Evolutionary conservation across 2,113 vertebrate species (phyloP).

Genomic region (Nipponia nippon): DNA sequence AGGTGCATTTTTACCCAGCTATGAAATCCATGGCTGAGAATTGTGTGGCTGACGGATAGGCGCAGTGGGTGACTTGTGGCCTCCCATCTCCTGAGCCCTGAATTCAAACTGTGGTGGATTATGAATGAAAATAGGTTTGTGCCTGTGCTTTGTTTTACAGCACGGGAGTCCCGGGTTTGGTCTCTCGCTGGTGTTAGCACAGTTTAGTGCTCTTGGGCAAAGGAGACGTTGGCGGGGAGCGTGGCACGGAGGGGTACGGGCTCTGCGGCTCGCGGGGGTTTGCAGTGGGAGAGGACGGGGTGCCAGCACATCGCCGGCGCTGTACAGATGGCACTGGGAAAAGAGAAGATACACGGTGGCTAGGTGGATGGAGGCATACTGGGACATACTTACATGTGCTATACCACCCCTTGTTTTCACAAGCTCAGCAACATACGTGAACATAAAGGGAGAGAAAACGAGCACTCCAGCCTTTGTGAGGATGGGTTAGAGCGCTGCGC

Average conservation of each 20-base stretch:
- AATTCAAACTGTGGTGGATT: not conserved
- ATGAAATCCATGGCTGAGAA: not conserved
- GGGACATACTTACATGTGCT: fast-evolving
- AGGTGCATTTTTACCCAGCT: not conserved
- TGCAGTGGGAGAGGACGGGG: not conserved
- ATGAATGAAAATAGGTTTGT: not conserved
- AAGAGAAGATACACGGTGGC: not conserved
- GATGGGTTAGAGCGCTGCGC: not conserved
- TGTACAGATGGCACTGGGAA: not conserved
- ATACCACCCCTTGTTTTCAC: not conserved
- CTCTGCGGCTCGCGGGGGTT: not conserved
- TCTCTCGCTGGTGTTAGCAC: not conserved
- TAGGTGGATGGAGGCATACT: not conserved
- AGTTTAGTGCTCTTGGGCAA: not conserved
- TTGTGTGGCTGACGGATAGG: not conserved
- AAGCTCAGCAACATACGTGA: not conserved
- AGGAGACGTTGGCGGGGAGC: fast-evolving
- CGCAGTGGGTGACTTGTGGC: not conserved
- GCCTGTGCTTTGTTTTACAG: not conserved
- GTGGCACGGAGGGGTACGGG: not conserved
- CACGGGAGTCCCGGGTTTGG: not conserved
- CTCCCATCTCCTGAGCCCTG: not conserved
- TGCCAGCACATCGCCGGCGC: not conserved
- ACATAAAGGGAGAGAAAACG: not conserved
- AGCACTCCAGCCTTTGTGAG: not conserved